Percentiles rank a stretch among this genome's conserved stretches.
Conservation (phyloP, 2,113 vertebrate genomes). For the Pica pica region DNA sequence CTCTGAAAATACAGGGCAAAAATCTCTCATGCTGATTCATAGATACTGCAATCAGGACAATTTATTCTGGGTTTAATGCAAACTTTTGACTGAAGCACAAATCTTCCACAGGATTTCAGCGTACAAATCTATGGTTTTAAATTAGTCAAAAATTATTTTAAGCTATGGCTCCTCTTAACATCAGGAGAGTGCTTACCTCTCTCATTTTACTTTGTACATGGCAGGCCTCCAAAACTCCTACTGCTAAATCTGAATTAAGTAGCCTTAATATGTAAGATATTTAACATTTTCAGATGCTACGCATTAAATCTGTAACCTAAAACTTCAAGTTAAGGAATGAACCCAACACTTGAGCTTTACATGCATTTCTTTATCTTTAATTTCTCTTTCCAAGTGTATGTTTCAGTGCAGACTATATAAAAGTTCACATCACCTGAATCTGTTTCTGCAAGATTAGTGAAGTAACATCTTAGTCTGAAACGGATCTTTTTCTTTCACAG, state of each 20-base stretch:
- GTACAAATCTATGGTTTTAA: neutral
- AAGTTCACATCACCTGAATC: constrained; percentile 33
- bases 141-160: neutral
- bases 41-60: neutral
- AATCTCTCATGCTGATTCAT: neutral
- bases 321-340: constrained; percentile 16
- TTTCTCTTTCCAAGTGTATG: constrained; percentile 1
- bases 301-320: constrained; percentile 30
- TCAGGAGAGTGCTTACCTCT: constrained; percentile 22
- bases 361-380: neutral
- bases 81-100: neutral
- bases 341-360: neutral
- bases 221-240: constrained; percentile 46
- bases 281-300: constrained; percentile 47
- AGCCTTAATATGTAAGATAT: constrained; percentile 43
- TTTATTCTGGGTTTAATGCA: neutral
- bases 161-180: constrained; percentile 27
- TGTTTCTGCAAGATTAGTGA: constrained; percentile 29
- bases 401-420: neutral
- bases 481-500: neutral
- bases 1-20: neutral
- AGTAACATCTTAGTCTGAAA: constrained; percentile 24
- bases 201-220: constrained; percentile 22
- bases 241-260: constrained; percentile 54
- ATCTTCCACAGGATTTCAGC: neutral